phyloP scores from a whole-genome alignment of 2,113 vertebrate species.

The Gavia stellata region DNA sequence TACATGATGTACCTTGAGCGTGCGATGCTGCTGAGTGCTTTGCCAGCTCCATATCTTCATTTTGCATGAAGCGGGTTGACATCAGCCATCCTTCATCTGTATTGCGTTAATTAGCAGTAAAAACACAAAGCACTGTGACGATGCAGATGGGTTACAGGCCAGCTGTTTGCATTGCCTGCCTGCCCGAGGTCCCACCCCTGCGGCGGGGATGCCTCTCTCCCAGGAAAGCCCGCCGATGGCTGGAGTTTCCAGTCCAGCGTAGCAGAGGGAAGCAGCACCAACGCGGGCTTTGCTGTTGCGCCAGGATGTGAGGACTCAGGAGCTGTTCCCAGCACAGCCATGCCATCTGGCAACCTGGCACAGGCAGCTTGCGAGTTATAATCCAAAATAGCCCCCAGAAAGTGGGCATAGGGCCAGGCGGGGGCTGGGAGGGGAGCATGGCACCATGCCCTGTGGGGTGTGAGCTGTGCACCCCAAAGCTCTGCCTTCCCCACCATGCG shows the following conservation, averaged over 20 bases:
- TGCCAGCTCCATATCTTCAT: accelerated
- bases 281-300: neutral
- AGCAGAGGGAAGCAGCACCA: neutral
- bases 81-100: neutral
- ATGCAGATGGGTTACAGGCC: neutral
- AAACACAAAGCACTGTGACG: accelerated
- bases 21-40: neutral
- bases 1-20: neutral
- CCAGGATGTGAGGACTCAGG: neutral
- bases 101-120: neutral
- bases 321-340: neutral
- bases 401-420: neutral
- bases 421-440: neutral
- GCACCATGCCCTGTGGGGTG: accelerated
- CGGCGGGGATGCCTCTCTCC: neutral
- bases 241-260: neutral
- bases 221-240: neutral
- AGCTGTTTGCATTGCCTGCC: neutral
- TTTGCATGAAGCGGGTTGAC: neutral
- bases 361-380: neutral
- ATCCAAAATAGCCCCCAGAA: neutral
- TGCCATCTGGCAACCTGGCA: conserved; percentile 14
- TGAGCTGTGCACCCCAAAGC: neutral
- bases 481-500: neutral
- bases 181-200: neutral